Conservation (phyloP, 1,140 invertebrate genomes). For the Latrodectus geometricus region DNA sequence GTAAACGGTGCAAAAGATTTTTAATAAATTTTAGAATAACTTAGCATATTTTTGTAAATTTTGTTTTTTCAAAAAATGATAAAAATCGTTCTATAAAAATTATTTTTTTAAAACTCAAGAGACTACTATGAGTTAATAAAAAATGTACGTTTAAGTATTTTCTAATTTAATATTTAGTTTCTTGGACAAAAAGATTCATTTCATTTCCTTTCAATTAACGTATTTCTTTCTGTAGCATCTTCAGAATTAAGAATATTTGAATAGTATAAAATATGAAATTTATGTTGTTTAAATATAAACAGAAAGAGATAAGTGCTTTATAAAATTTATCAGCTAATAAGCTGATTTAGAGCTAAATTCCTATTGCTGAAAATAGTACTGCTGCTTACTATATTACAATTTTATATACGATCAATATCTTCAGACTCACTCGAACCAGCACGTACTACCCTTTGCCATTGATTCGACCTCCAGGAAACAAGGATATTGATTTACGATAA, state of each 20-base stretch:
- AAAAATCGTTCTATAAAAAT: too few species aligned
- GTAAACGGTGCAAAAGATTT: too few species aligned
- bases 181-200: too few species aligned
- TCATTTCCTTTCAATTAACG: too few species aligned
- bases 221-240: too few species aligned
- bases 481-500: conserved; percentile 15
- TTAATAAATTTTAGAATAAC: too few species aligned
- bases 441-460: conserved; percentile 30
- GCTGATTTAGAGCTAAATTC: not conserved
- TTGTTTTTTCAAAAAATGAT: too few species aligned
- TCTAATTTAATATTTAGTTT: too few species aligned
- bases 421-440: not conserved
- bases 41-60: too few species aligned
- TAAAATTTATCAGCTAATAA: not conserved
- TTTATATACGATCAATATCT: not conserved
- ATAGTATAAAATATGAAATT: not conserved
- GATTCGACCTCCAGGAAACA: conserved; percentile 17
- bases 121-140: too few species aligned
- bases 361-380: not conserved
- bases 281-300: not conserved
- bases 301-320: not conserved
- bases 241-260: not conserved
- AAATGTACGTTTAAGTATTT: too few species aligned
- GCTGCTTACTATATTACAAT: not conserved
- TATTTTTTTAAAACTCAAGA: too few species aligned